Conservation (phyloP, 2,888 invertebrate genomes). For the Steinernema hermaphroditum region DNA sequence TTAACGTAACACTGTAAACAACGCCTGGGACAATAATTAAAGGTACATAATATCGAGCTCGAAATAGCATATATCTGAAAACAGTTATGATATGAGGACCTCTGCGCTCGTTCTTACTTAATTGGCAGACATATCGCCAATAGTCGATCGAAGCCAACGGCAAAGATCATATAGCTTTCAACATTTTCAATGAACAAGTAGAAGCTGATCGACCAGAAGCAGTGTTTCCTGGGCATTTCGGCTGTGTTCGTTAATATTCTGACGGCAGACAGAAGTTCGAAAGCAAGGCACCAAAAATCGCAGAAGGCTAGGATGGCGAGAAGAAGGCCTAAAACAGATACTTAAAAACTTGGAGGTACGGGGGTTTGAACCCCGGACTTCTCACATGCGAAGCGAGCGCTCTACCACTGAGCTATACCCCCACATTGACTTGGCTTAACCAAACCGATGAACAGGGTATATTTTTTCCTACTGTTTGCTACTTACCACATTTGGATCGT, state of each 20-base stretch:
- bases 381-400: constrained; percentile 55
- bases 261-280: constrained; percentile 9
- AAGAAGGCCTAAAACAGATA: neutral
- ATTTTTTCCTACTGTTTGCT: neutral
- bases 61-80: too few species aligned
- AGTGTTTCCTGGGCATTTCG: neutral
- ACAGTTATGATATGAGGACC: too few species aligned
- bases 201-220: constrained; percentile 11
- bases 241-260: neutral
- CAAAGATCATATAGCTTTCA: neutral
- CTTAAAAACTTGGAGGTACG: constrained; percentile 45
- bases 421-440: constrained; percentile 23
- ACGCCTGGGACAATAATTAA: too few species aligned
- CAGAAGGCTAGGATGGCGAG: neutral
- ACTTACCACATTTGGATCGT: neutral
- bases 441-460: neutral
- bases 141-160: constrained; percentile 1
- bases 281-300: neutral
- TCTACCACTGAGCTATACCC: constrained; percentile 54
- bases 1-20: too few species aligned
- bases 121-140: constrained; percentile 3
- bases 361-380: constrained; percentile 51
- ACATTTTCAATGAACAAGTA: constrained; percentile 1
- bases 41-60: too few species aligned
- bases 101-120: neutral